Evolutionary conservation across 2,113 vertebrate genomes (phyloP), one percentile per base, ranked within the genome.

Genomic region (Gasterosteus aculeatus): DNA sequence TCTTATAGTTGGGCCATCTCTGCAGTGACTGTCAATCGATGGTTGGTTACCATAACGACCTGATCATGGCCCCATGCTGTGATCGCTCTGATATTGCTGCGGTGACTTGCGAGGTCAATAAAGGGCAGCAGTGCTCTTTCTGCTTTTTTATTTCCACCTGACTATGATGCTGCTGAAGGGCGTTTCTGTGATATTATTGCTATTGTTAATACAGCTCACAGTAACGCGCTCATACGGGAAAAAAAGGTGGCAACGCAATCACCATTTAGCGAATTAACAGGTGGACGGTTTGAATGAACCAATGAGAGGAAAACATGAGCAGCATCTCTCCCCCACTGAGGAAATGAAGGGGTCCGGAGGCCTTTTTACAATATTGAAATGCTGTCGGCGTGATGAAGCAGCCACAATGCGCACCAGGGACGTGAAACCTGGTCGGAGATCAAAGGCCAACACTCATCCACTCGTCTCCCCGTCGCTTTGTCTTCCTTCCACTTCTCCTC

Each of bases 361-460:
- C 46, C 66, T 72, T 72, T 82, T 11, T 14, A 44, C 3, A 44
- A 44, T 63, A 80, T 81, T 79, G 73, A 66, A 87, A 81, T 78
- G 61, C 12, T 71, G 72, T 72, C 42, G 22, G 54, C 66, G 72
- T 67, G 86, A 86, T 90, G 74, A 22, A 87, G 72, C 85, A 89
- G 71, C 72, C 49, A 22, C 46, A n/a, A 74, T 59, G 51, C 80
- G 77, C 84, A 77, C 2, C 14, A 79, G 84, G 76, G 78, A 75
- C 78, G 88, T 75, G 81, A 5, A 82, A 82, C 22, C 44, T 70
- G 1, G 58, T 4, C 19, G 35, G 65, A 66, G 89, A 82, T 84
- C 85, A 85, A 65, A 87, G 84, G 82, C 80, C 75, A 54, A 56
- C 83, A 39, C 71, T 80, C 83, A 72, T 80, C 83, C 64, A 6